Evolutionary conservation across 64 coral and sea anemone genomes (phyloP).

Genomic region (Orbicella faveolata): DNA sequence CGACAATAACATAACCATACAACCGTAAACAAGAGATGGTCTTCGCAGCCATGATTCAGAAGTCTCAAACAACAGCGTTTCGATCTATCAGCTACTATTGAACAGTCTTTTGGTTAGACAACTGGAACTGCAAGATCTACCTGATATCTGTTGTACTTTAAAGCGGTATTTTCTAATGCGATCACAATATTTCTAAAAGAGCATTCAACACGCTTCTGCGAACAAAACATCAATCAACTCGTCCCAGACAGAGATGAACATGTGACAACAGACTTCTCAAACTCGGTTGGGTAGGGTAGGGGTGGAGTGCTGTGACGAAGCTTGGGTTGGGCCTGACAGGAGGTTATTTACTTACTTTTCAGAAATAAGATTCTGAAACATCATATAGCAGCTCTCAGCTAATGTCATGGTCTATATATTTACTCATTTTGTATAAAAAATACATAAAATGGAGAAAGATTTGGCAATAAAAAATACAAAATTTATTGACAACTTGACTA

Average conservation of each 20-base stretch:
- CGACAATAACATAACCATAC: constrained; percentile 7
- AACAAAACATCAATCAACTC: neutral
- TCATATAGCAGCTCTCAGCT: too few species aligned
- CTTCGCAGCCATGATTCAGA: neutral
- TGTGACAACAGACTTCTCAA: neutral
- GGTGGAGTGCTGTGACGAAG: neutral
- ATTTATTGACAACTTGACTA: too few species aligned
- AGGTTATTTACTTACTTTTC: too few species aligned
- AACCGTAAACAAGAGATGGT: neutral
- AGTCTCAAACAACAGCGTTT: neutral
- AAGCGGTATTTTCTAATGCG: neutral
- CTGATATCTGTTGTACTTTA: neutral
- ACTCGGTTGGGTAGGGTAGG: neutral
- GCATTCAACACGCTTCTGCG: neutral
- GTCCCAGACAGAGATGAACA: neutral
- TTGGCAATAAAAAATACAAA: too few species aligned
- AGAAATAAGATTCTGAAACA: too few species aligned
- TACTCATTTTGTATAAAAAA: too few species aligned
- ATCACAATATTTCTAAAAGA: neutral
- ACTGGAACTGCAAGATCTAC: neutral
- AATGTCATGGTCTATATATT: too few species aligned
- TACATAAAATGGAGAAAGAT: too few species aligned
- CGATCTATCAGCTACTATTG: neutral
- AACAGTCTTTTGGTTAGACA: neutral
- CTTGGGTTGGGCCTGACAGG: too few species aligned